These are phyloP conservation scores for Psittacula cyanocephala DNA, from an alignment of 2,113 vertebrate species.

Conservation along the genomic window DNA sequence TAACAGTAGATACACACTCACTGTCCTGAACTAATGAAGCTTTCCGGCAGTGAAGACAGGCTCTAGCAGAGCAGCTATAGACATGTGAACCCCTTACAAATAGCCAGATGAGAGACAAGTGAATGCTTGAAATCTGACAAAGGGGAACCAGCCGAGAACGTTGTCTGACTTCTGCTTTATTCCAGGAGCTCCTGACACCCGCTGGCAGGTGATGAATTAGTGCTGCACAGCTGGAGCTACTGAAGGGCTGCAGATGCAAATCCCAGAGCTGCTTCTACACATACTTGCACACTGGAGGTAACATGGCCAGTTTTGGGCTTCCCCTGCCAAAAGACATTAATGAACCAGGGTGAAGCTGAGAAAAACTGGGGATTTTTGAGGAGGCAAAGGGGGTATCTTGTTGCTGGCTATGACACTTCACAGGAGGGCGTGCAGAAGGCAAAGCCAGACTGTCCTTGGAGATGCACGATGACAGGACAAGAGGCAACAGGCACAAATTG, in stretches of 20 bases:
- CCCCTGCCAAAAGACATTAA: neutral
- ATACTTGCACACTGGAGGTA: neutral
- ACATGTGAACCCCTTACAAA: neutral
- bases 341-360: neutral
- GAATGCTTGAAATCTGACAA: conserved; percentile 17
- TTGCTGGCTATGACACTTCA: neutral
- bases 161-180: conserved; percentile 8
- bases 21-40: conserved; percentile 37
- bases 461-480: neutral
- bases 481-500: neutral
- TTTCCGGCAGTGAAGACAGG: conserved; percentile 48
- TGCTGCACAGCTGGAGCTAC: conserved; percentile 18
- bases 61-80: neutral
- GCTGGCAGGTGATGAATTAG: neutral
- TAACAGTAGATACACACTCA: conserved; percentile 2
- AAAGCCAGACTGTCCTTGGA: neutral
- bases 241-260: neutral
- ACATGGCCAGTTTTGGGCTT: neutral
- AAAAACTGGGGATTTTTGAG: neutral
- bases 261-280: neutral
- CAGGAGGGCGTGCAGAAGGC: neutral
- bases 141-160: neutral
- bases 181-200: conserved; percentile 10
- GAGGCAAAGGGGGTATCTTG: neutral
- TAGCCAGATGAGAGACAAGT: conserved; percentile 16